Conservation (phyloP, 2,113 vertebrate genomes). For the Pomatorhinus ruficollis region DNA sequence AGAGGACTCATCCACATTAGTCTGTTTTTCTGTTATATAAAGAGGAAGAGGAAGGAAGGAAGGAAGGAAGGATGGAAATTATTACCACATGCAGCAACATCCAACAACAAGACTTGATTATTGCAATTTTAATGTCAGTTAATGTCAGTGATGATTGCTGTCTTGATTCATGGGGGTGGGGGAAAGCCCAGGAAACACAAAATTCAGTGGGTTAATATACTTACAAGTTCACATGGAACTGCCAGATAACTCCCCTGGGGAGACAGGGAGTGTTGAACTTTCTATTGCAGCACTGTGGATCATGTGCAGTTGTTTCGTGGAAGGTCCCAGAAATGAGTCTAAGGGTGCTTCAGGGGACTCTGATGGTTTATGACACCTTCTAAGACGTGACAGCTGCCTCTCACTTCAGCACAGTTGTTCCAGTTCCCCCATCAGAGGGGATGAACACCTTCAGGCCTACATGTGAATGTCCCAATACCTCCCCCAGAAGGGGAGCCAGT, state of each 20-base stretch:
- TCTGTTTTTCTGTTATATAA: background rate
- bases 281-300: no score
- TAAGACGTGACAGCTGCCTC: background rate
- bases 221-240: background rate
- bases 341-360: background rate
- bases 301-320: background rate
- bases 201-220: background rate
- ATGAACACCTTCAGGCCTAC: background rate
- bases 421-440: background rate
- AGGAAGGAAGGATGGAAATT: background rate
- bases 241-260: background rate
- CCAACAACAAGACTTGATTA: background rate
- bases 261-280: background rate
- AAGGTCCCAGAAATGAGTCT: background rate
- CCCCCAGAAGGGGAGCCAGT: background rate
- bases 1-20: background rate
- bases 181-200: background rate
- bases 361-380: background rate
- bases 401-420: background rate
- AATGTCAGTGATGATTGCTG: background rate
- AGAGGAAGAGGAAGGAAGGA: background rate
- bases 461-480: background rate
- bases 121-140: background rate
- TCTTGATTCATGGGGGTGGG: background rate
- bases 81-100: no score